These are phyloP conservation scores for Phylloscopus collybita DNA, from an alignment of 2,797 vertebrate species.

Conservation along the genomic window DNA sequence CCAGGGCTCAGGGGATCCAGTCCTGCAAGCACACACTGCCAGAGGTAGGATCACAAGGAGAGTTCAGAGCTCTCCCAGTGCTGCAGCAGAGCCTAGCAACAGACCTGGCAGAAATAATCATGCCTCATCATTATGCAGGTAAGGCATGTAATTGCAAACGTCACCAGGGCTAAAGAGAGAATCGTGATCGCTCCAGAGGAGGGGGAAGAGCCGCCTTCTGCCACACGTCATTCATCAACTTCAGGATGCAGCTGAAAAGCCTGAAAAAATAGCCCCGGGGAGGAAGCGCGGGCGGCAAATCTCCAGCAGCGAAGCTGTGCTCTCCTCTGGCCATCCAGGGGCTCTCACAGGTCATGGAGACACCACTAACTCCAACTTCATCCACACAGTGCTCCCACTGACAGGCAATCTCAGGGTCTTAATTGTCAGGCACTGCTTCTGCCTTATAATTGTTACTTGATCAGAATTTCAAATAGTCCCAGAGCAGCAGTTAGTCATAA, in stretches of 20 bases:
- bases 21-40: background rate
- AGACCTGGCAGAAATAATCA: conserved; percentile 48
- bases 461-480: conserved; percentile 62
- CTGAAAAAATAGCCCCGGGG: background rate
- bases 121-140: conserved; percentile 30
- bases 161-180: conserved; percentile 16
- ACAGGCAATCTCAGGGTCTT: conserved; percentile 1
- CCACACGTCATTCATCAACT: background rate
- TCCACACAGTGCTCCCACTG: background rate
- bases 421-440: conserved; percentile 29
- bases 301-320: background rate
- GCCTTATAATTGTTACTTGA: conserved; percentile 53
- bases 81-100: conserved; percentile 43
- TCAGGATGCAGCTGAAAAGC: background rate
- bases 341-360: background rate
- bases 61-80: background rate
- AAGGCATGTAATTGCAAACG: conserved; percentile 11
- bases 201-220: conserved; percentile 13
- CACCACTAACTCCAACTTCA: background rate
- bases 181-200: conserved; percentile 40
- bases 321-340: background rate
- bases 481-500: conserved; percentile 58
- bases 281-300: background rate
- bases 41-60: rapidly evolving
- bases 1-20: rapidly evolving